A percentile compares a stretch with the other conserved stretches of the same genome.
phyloP scores from a whole-genome alignment of 2,797 vertebrate species.

The Hybognathus amarus region DNA sequence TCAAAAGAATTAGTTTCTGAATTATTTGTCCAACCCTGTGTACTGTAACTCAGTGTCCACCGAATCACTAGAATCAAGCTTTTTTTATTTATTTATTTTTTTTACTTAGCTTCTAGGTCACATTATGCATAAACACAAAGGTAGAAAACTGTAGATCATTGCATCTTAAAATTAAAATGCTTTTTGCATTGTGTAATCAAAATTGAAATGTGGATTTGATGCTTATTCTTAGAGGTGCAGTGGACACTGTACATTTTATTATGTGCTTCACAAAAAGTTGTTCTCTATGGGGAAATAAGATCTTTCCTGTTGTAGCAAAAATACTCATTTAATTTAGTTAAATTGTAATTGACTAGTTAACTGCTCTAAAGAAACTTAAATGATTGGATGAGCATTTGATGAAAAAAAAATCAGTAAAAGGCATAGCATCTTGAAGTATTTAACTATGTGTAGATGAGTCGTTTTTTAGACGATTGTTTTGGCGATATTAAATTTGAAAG shows the following conservation, averaged over 20 bases:
- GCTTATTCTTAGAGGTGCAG: slow-evolving; percentile 15
- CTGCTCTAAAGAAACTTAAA: background rate
- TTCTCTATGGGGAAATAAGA: background rate
- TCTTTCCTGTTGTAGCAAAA: background rate
- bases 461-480: background rate
- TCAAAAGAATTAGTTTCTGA: background rate
- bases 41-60: slow-evolving; percentile 26
- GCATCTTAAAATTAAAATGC: background rate
- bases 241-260: slow-evolving; percentile 17
- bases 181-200: background rate
- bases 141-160: background rate
- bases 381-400: background rate
- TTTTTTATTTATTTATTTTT: background rate
- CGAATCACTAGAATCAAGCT: slow-evolving; percentile 24
- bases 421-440: background rate
- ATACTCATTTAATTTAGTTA: background rate
- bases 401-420: background rate
- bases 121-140: background rate
- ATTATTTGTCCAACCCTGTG: slow-evolving; percentile 44
- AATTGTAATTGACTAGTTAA: background rate
- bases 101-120: background rate
- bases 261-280: background rate
- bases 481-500: background rate
- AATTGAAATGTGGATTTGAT: background rate
- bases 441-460: background rate